Conservation (phyloP, 2,797 vertebrate species). For the Pseudomugil tenellus region DNA sequence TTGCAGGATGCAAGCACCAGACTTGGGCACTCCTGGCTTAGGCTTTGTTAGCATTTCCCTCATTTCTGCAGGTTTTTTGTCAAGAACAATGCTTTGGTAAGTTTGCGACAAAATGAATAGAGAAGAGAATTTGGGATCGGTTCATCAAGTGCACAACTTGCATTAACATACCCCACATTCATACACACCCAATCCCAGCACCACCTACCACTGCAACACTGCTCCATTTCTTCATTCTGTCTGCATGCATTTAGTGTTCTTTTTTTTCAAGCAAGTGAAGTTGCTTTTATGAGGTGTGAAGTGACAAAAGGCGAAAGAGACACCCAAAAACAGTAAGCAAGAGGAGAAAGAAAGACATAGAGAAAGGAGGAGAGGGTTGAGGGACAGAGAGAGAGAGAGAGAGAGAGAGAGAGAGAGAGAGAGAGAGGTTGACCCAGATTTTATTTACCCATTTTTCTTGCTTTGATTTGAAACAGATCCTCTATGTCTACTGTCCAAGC, state of each 20-base stretch:
- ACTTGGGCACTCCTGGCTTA: no score
- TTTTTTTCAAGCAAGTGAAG: conserved; percentile 36
- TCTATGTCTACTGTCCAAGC: conserved; percentile 58
- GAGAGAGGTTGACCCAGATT: conserved; percentile 58
- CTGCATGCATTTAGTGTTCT: conserved; percentile 37
- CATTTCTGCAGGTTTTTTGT: conserved; percentile 39
- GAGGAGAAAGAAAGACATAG: conserved; percentile 45
- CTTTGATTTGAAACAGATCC: conserved; percentile 76
- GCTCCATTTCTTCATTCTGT: conserved; percentile 39
- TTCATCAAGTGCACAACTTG: conserved; percentile 72
- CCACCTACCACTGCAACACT: conserved; percentile 11
- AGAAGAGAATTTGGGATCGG: conserved; percentile 13
- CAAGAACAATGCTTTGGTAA: conserved; percentile 54
- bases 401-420: conserved; percentile 13
- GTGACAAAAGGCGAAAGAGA: conserved; percentile 65
- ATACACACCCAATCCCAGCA: conserved; percentile 12
- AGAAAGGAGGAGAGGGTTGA: conserved; percentile 28
- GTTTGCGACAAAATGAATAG: conserved; percentile 56
- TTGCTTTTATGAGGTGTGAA: conserved; percentile 68
- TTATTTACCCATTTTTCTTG: conserved; percentile 62
- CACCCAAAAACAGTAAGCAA: conserved; percentile 46
- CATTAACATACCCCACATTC: conserved; percentile 50
- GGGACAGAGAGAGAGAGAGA: conserved; percentile 9
- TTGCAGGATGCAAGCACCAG: no score
- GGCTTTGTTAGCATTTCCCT: conserved; percentile 56